Percentiles rank a stretch among this genome's conserved stretches.
Evolutionary conservation across 2,888 invertebrate species (phyloP).

Genomic region (Neocrepidodera transversa): DNA sequence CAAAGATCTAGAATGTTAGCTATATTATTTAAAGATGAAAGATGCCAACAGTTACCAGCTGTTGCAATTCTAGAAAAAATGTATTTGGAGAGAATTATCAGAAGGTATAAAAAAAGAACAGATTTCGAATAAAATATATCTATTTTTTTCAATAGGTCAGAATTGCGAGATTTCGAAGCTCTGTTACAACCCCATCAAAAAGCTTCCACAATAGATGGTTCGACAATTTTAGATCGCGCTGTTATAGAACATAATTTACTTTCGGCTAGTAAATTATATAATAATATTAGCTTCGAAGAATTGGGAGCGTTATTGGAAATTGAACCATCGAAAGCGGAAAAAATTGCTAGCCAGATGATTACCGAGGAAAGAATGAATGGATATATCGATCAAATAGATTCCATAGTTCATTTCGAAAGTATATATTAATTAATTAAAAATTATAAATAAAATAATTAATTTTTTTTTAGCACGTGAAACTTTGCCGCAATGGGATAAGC

Average conservation of each 20-base stretch:
- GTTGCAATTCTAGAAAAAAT: conserved; percentile 98
- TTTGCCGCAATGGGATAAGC: conserved; percentile 95
- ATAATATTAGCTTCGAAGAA: conserved; percentile 96
- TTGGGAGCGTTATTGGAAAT: conserved; percentile 93
- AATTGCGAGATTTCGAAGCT: conserved; percentile 92
- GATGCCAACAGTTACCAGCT: conserved; percentile 93
- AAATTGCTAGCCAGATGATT: conserved; percentile 99
- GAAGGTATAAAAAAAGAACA: conserved; percentile 62
- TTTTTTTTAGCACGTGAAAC: conserved; percentile 79
- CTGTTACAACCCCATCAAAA: conserved; percentile 94
- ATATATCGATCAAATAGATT: conserved; percentile 97
- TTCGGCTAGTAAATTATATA: conserved; percentile 97
- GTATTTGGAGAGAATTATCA: conserved; percentile 96
- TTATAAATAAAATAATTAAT: neutral
- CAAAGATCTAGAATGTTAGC: conserved; percentile 97
- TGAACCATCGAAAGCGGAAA: conserved; percentile 89
- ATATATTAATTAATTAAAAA: no score
- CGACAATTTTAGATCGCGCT: conserved; percentile 94
- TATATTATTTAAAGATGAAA: conserved; percentile 96
- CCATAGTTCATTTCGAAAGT: conserved; percentile 97
- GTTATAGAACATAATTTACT: conserved; percentile 98
- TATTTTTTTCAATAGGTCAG: conserved; percentile 62
- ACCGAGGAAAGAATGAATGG: conserved; percentile 98
- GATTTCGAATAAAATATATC: neutral
- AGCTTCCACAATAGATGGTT: conserved; percentile 77